Evolutionary conservation across 2,797 vertebrate species (phyloP).

Genomic region (Dallia pectoralis): DNA sequence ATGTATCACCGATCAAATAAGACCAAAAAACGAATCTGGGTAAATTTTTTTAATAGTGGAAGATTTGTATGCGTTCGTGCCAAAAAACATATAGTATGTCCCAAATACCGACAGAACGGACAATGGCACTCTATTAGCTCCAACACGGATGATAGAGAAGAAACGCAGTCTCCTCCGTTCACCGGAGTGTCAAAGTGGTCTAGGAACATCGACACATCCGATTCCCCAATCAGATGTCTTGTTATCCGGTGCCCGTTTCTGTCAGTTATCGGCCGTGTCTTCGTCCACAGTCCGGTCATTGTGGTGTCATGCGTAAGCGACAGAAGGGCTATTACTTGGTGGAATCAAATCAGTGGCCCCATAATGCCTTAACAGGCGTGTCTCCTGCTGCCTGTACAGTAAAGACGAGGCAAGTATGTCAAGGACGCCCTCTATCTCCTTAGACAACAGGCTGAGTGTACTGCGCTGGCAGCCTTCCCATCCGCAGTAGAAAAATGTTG

Average conservation of each 20-base stretch:
- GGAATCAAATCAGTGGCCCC: slow-evolving; percentile 71
- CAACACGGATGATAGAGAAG: not conserved
- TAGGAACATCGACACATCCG: not conserved
- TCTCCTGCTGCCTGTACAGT: slow-evolving; percentile 78
- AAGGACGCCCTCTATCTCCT: slow-evolving; percentile 57
- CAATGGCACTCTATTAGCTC: not conserved
- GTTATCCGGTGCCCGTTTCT: slow-evolving; percentile 5
- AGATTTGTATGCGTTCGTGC: not conserved
- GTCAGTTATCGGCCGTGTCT: slow-evolving; percentile 47
- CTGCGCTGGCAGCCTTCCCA: slow-evolving; percentile 53
- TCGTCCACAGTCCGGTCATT: slow-evolving; percentile 48
- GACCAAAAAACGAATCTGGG: not conserved
- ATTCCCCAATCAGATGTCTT: not conserved
- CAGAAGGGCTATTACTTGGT: slow-evolving; percentile 68
- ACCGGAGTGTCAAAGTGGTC: not conserved
- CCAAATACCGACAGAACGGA: not conserved
- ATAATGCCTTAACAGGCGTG: slow-evolving; percentile 74
- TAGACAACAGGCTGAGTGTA: slow-evolving; percentile 63
- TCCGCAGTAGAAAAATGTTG: slow-evolving; percentile 56
- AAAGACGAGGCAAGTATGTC: slow-evolving; percentile 64
- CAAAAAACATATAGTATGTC: not conserved
- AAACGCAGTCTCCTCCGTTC: not conserved
- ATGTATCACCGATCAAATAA: not conserved
- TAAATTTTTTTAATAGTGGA: not conserved
- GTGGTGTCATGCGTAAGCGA: slow-evolving; percentile 55